phyloP scores from a whole-genome alignment of 2,888 invertebrate genomes.

The Alcis repandata region DNA sequence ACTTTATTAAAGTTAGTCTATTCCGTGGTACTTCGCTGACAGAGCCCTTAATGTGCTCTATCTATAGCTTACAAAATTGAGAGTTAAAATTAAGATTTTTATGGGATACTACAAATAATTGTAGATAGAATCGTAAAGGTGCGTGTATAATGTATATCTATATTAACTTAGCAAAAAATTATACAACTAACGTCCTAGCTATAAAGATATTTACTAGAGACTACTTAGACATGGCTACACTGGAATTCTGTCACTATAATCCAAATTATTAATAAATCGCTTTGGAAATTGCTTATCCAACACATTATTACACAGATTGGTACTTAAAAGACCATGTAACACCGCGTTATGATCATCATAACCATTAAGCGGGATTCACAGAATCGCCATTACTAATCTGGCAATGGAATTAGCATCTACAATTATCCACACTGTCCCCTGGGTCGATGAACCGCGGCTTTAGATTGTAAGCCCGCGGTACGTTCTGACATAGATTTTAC shows the following conservation, averaged over 20 bases:
- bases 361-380: constrained; percentile 31
- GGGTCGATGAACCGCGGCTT: constrained; percentile 15
- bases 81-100: too few relatives aligned
- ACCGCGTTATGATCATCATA: constrained; percentile 27
- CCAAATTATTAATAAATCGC: background rate
- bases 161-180: too few relatives aligned
- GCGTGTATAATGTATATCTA: too few relatives aligned
- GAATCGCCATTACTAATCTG: constrained; percentile 29
- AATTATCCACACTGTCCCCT: constrained; percentile 3
- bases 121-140: too few relatives aligned
- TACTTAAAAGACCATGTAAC: constrained; percentile 29
- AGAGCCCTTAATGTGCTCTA: background rate
- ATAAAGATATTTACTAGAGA: background rate
- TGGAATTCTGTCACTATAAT: background rate
- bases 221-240: background rate
- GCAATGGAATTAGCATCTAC: constrained; percentile 31
- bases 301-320: constrained; percentile 8
- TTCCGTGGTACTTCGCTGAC: background rate
- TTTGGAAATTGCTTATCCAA: background rate
- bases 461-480: background rate
- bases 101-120: too few relatives aligned
- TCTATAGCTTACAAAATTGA: too few relatives aligned
- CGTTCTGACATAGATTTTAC: background rate
- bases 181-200: too few relatives aligned
- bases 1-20: constrained; percentile 13